These are phyloP conservation scores for Lumbricus terrestris DNA, from an alignment of 2,888 invertebrate genomes.

Conservation along the genomic window DNA sequence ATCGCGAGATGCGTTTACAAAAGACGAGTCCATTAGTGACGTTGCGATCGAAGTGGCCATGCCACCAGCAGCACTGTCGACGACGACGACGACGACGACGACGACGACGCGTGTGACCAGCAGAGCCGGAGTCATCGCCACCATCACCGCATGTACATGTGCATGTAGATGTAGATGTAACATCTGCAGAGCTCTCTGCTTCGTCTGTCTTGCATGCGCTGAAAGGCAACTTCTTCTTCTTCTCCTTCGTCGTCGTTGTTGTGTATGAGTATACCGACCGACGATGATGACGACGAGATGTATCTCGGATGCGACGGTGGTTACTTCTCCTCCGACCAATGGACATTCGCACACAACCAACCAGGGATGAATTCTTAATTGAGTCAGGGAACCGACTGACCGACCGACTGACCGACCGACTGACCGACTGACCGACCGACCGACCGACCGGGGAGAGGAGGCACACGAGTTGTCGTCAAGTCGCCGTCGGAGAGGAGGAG, in stretches of 20 bases:
- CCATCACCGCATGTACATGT: no score
- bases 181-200: neutral
- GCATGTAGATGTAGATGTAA: no score
- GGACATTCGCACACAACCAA: neutral
- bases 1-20: neutral
- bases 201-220: neutral
- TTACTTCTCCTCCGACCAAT: neutral
- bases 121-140: neutral
- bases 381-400: neutral
- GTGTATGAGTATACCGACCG: neutral
- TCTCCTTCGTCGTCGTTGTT: no score
- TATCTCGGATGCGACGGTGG: neutral
- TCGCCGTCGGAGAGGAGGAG: neutral
- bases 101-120: neutral
- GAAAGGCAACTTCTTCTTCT: neutral
- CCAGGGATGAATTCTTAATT: neutral
- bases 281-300: no score
- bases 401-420: neutral
- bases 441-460: neutral
- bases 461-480: neutral
- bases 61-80: no score
- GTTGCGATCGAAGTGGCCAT: neutral
- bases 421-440: neutral
- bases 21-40: neutral
- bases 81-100: no score